Evolutionary conservation across 2,113 vertebrate genomes (phyloP), one percentile per base, ranked within the genome.

Genomic region (Psilopogon haemacephalus): DNA sequence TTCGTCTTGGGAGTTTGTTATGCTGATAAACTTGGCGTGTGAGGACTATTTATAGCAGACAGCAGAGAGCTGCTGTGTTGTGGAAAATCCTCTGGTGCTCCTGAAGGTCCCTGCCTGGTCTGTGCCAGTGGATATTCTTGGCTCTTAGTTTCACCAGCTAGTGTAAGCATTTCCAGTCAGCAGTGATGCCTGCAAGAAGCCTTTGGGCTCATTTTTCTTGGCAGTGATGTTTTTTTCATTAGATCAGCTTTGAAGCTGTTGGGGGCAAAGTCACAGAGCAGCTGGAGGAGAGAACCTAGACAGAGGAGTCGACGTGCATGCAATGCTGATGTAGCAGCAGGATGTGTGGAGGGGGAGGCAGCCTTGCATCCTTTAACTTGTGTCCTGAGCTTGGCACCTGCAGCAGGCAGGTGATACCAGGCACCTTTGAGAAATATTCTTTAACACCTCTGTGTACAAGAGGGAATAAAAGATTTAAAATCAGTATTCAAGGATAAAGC

Each of bases 191-290:
- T 80, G 71, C 42, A 67, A 93, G 81, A 72, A 70, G 63, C 71
- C 78, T 91, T 86, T 84, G 84, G 86, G 56, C 59, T 94, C 84
- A 37, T 89, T 92, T 93, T 92, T 81, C 78, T 85, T 93, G 89
- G 74, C 86, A 76, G 74, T 85, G 63, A 17, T 89, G 54, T 76
- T 91, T 95, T 95, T 93, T 86, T 79, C 38, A 83, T 93, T 93
- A 93, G 71, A 85, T 92, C 89, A 87, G 78, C 81, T 96, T 95
- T 95, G 96, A 94, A 95, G 81, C 86, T 89, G 75, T 85, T 95
- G 86, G 81, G 78, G 86, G 55, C 84, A 91, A 93, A 96, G 87
- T 91, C 74, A 76, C 50, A 73, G 86, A 93, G 93, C 91, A 93
- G 84, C 93, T 93, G 89, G 84, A 93, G 84, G 84, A 93, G 84